Conservation (phyloP, 2,797 vertebrate genomes). For the Coilia nasus region DNA sequence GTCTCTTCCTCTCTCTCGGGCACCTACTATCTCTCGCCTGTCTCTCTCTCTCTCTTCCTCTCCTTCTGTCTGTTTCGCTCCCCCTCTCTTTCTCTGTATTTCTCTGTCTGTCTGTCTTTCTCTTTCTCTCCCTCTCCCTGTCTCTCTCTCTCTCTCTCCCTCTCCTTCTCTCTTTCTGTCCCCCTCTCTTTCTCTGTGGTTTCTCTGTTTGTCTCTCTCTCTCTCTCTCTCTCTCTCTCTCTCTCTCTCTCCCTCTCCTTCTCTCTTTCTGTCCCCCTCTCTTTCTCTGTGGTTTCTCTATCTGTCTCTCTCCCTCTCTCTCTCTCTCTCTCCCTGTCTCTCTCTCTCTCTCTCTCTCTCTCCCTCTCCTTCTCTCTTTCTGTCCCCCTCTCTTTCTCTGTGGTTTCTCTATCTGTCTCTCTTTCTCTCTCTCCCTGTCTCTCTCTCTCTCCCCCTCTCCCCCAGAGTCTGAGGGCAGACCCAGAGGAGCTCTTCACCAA, state of each 20-base stretch:
- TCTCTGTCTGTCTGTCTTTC: neutral
- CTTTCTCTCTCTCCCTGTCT: neutral
- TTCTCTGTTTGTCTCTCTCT: neutral
- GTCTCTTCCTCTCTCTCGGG: neutral
- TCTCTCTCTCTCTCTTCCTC: neutral
- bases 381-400: neutral
- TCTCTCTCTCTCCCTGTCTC: neutral
- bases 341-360: neutral
- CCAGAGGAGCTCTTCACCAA: slow-evolving; percentile 97
- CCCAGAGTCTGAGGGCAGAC: slow-evolving; percentile 68
- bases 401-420: neutral
- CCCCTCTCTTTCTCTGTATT: too few species aligned
- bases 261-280: neutral
- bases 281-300: neutral
- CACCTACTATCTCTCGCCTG: neutral
- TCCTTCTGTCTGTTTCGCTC: neutral
- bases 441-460: neutral
- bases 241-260: neutral
- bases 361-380: neutral
- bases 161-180: neutral
- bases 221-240: neutral
- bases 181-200: neutral
- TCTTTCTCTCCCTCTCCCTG: neutral
- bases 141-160: neutral
- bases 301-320: neutral